These are phyloP conservation scores for Dryobotodes eremita DNA, from an alignment of 2,888 invertebrate species.

Conservation along the genomic window DNA sequence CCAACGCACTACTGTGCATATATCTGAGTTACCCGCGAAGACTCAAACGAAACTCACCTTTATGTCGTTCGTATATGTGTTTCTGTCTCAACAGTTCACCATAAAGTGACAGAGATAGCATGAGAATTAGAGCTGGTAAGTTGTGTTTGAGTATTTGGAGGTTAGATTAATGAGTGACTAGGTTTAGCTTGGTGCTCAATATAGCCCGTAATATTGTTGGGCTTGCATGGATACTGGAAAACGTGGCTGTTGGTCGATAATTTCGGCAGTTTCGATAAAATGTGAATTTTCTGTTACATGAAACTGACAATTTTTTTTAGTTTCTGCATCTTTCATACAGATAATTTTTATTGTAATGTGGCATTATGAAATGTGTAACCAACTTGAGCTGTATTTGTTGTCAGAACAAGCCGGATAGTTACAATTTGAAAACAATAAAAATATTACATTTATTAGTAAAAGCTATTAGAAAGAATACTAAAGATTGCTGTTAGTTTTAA, in stretches of 20 bases:
- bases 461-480: not conserved
- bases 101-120: not conserved
- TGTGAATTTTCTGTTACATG: not conserved
- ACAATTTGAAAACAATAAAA: not conserved
- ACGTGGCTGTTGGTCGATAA: not conserved
- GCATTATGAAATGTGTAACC: not conserved
- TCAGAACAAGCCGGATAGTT: constrained; percentile 4
- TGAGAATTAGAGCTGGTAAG: not conserved
- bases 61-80: not conserved
- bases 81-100: not conserved
- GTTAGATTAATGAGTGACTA: constrained; percentile 46
- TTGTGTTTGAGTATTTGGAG: constrained; percentile 33
- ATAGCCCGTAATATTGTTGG: constrained; percentile 18
- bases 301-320: not conserved
- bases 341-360: not conserved
- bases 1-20: constrained; percentile 26
- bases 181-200: constrained; percentile 61
- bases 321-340: not conserved
- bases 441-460: not conserved
- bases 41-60: constrained; percentile 8
- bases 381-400: not conserved
- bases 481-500: not conserved
- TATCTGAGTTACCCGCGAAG: constrained; percentile 13
- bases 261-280: not conserved
- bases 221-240: constrained; percentile 13